Percentiles rank a stretch among this genome's conserved stretches.
phyloP scores from a whole-genome alignment of 2,113 vertebrate genomes.

The Saguinus midas region DNA sequence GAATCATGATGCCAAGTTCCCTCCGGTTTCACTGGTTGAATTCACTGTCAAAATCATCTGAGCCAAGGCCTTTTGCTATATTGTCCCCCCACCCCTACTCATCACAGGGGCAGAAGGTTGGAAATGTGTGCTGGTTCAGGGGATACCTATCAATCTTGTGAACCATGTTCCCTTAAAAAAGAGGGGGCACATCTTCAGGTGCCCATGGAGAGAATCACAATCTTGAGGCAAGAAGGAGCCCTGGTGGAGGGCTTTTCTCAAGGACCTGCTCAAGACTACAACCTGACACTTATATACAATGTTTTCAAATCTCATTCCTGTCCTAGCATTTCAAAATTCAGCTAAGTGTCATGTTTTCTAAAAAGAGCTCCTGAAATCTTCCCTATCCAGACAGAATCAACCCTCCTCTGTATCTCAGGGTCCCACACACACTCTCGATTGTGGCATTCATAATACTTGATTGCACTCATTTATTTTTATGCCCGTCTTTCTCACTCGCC shows the following conservation, averaged over 20 bases:
- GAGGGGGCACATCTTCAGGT: background rate
- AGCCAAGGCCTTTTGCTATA: constrained; percentile 54
- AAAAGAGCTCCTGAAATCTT: constrained; percentile 45
- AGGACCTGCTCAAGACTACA: constrained; percentile 51
- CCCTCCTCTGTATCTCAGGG: constrained; percentile 22
- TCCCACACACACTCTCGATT: constrained; percentile 22
- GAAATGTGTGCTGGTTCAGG: constrained; percentile 29
- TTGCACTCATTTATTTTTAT: constrained; percentile 55
- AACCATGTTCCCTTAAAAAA: constrained; percentile 36
- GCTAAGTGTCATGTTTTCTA: constrained; percentile 25
- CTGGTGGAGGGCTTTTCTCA: constrained; percentile 27
- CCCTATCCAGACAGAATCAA: constrained; percentile 39
- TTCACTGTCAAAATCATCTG: constrained; percentile 59
- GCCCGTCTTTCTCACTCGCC: constrained; percentile 57
- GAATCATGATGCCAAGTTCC: constrained; percentile 51
- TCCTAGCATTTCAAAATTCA: constrained; percentile 50
- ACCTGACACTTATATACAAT: constrained; percentile 8
- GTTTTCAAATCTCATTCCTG: constrained; percentile 48
- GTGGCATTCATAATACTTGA: constrained; percentile 40
- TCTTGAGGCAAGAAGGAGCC: background rate
- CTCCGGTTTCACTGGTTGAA: constrained; percentile 53
- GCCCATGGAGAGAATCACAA: background rate
- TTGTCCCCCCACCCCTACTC: background rate
- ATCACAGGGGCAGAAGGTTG: constrained; percentile 42
- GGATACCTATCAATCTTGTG: constrained; percentile 12